Conservation (phyloP, 2,888 invertebrate genomes). For the Parnassius smintheus region DNA sequence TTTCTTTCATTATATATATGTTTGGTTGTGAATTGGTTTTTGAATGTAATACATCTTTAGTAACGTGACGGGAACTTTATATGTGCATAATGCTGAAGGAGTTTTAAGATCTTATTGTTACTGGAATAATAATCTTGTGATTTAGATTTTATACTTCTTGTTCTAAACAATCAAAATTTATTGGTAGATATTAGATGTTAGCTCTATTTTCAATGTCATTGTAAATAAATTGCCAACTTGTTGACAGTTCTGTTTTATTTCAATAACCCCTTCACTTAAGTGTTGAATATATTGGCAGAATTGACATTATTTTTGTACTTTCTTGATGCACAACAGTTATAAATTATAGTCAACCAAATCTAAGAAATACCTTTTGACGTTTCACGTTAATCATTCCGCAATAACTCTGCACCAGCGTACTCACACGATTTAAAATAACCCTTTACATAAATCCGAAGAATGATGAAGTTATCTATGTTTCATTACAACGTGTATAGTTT, state of each 20-base stretch:
- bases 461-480: too few species aligned
- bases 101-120: slow-evolving; percentile 68
- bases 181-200: slow-evolving; percentile 79
- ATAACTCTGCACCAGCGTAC: too few species aligned
- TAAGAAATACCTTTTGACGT: too few species aligned
- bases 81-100: slow-evolving; percentile 33
- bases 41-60: slow-evolving; percentile 33
- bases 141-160: slow-evolving; percentile 82
- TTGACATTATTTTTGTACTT: too few species aligned
- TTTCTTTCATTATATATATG: slow-evolving; percentile 17
- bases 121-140: slow-evolving; percentile 75
- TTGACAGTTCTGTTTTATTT: slow-evolving; percentile 69
- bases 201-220: slow-evolving; percentile 81
- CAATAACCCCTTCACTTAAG: slow-evolving; percentile 24
- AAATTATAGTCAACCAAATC: too few species aligned
- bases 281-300: neutral
- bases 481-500: too few species aligned
- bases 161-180: slow-evolving; percentile 80
- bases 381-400: too few species aligned
- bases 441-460: too few species aligned
- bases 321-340: too few species aligned
- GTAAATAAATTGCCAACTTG: slow-evolving; percentile 82
- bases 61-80: slow-evolving; percentile 41
- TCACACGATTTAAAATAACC: too few species aligned
- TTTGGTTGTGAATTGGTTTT: slow-evolving; percentile 53